Base-by-base conservation (phyloP, 2,888 invertebrate genomes). In the Drosophila putrida region DNA sequence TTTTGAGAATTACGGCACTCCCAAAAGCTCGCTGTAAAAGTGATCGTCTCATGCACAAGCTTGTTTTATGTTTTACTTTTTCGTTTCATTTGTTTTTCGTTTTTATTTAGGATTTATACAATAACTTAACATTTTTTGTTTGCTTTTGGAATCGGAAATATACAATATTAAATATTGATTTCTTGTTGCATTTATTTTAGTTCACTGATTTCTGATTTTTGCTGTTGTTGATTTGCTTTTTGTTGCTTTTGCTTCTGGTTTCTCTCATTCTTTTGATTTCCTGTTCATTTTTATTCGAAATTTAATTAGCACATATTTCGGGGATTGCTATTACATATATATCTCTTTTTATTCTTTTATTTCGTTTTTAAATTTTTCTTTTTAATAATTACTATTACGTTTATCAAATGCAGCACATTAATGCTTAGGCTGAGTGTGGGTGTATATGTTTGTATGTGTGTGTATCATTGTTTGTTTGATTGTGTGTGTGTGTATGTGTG, bases 101-200 rank as follows among this genome's bases (percentile, higher is more conserved):
- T 55, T 81, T 84, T 77, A 72, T 87, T 80, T 87, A 80, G 83
- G 82, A 82, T 82, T 84, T 82, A 84, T 85, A 82, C 86, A 88
- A 86, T 88, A 88, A 86, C 87, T 88, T 88, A 86, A 88, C 88
- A 83, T 83, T 83, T 73, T 74, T 73, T 75, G 70, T 75, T 81
- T 82, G 66, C 55, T 74, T 75, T 85, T 82, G 87, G 83, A 89
- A 88, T 90, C 86, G 82, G 85, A 90, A 90, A 90, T 89, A 75
- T 90, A 90, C 90, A 90, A 90, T 89, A 85, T 90, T 90, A 84
- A 75, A 90, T 90, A 90, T 88, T 85, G 89, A 86, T 78, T 86
- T 78, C 66, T 65, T 70, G 50, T 62, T 71, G 44, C 44, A 49
- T 71, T 61, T 55, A 46, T 75, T 65, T 57, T 41, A 72, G 38